These are phyloP conservation scores for Andinoacara biseriatus DNA, from an alignment of 2,113 vertebrate genomes.

Conservation along the genomic window DNA sequence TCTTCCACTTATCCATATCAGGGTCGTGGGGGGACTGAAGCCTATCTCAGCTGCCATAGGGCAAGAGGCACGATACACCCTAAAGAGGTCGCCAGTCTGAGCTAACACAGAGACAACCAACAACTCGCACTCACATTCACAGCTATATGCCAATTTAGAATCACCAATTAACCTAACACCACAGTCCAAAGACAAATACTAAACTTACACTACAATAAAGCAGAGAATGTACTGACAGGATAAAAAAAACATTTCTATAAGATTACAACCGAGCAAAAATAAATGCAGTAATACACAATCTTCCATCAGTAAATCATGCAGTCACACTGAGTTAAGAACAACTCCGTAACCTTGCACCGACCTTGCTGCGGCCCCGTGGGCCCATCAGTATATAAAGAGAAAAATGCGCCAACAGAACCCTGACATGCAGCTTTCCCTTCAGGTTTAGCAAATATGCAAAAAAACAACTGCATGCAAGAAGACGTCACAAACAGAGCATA, in stretches of 20 bases:
- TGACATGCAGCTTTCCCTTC: neutral
- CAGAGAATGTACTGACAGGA: neutral
- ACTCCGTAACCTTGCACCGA: conserved; percentile 48
- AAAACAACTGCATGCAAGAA: neutral
- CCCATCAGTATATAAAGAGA: neutral
- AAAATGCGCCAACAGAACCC: neutral
- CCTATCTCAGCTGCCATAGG: too few relatives aligned
- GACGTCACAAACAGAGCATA: neutral
- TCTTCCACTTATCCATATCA: too few relatives aligned
- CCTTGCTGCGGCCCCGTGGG: conserved; percentile 35
- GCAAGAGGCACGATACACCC: too few relatives aligned
- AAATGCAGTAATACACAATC: neutral
- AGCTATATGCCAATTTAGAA: too few relatives aligned
- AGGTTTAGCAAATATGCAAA: neutral
- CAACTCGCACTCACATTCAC: too few relatives aligned
- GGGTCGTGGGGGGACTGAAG: too few relatives aligned
- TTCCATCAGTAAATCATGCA: neutral
- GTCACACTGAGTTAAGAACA: conserved; percentile 11
- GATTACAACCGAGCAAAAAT: neutral
- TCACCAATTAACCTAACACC: too few relatives aligned
- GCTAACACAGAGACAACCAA: too few relatives aligned
- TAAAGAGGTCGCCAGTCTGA: too few relatives aligned
- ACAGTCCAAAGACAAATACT: too few relatives aligned
- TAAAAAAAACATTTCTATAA: neutral
- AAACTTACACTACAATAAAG: too few relatives aligned